Evolutionary conservation across 1,140 invertebrate species (phyloP), one percentile per base, ranked within the genome.

Genomic region (Ips nitidus): DNA sequence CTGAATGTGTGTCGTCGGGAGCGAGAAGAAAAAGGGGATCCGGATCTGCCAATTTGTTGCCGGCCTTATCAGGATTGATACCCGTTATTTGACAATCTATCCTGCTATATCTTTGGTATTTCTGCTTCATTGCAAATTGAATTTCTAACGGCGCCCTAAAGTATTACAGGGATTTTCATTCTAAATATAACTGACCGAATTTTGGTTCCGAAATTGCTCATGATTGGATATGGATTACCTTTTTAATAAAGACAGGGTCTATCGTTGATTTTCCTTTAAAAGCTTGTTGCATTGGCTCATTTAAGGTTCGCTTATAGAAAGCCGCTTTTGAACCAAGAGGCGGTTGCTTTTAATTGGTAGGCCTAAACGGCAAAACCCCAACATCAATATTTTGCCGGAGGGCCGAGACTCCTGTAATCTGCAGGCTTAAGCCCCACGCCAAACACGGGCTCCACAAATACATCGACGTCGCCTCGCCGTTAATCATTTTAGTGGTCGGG

Each of bases 321-420:
- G 59, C 59, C 59, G 41, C 41, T 43, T 61, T 41, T 40, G 59
- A 45, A 61, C 8, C 43, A n/a, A 47, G 59, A 59, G 41, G 42
- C 41, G 42, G 57, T 41, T 41, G 57, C 57, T 59, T 61, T 61
- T 61, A 61, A 61, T 61, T 61, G 59, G 59, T 61, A 61, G 59
- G 59, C 59, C 59, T 61, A 61, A 61, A 41, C 37, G 59, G 41
- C 39, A 50, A 61, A 61, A 57, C 55, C 59, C 59, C 59, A 61
- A 61, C 59, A 45, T 61, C 59, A 61, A 61, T 61, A 61, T 61
- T 61, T 61, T 61, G 41, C 42, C 41, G 59, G 57, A 38, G 39
- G 57, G 5, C n/a, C 40, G 8, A 6, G 57, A 59, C 57, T 41
- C 41, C 5, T 41, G 57, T 59, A 59, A 59, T 59, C 57, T 59